Base-by-base conservation (phyloP, 30 jellyfish, hydroid and myxozoan genomes). In the Aurelia sp. region DNA sequence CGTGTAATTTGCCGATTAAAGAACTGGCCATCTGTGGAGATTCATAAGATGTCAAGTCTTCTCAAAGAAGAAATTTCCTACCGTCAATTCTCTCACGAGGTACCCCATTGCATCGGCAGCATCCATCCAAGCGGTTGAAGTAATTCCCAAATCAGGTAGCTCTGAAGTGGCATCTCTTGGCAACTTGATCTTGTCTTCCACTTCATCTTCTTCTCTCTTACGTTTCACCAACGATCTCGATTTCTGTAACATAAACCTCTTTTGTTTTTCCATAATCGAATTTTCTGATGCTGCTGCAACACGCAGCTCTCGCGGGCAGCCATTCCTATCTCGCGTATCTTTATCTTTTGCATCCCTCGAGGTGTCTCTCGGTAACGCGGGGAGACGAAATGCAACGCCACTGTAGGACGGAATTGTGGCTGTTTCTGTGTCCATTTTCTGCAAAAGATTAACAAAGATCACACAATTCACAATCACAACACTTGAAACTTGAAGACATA, bases 301-400 rank as follows among this genome's bases (percentile, higher is more conserved):
- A 13, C 92, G 92, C 55, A 64, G 66, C 52, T 82, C 92, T 69
- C 92, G 92, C 92, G 92, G 92, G 92, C 92, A 82, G 17, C 19
- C 58, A 27, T 59, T 55, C 59, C 62, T 52, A 0, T 52, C 79
- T 55, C 74, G 21, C 48, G 67, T 18, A 15, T 22, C 22, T 50
- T 35, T 76, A 19, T 62, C 66, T 55, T 51, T 50, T 35, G 87
- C 30, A 62, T 20, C 53, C 3, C 30, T 47, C n/a, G 23, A 13
- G 13, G 65, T 58, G 35, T 30, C 87, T 37, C 22, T 19, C 71
- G 58, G 81, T 40, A 82, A 80, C n/a, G 92, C 79, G 13, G 92
- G 92, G 61, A 82, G 63, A 13, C 92, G 76, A 57, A 82, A 82
- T 16, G 85, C 86, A 20, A 72, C 67, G 67, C 82, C 86, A 19